phyloP scores from a whole-genome alignment of 2,888 invertebrate genomes.

The Scotopteryx bipunctaria region DNA sequence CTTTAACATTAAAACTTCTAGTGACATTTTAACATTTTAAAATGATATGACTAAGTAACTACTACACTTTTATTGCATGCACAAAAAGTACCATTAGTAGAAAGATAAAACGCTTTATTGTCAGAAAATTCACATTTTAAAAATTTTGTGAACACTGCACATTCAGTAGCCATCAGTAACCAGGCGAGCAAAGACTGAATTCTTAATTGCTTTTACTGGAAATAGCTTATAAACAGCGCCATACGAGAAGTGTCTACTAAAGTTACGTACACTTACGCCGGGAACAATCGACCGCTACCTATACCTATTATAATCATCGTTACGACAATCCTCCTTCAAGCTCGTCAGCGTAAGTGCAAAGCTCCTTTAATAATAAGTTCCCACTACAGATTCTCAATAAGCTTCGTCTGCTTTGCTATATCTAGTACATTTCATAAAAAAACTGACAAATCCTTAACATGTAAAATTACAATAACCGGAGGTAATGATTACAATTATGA shows the following conservation, averaged over 20 bases:
- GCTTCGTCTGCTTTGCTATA: not conserved
- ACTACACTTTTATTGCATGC: slow-evolving; percentile 35
- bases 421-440: slow-evolving; percentile 2
- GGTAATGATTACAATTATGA: slow-evolving; percentile 5
- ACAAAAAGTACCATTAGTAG: slow-evolving; percentile 15
- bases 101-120: slow-evolving; percentile 24
- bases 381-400: not conserved
- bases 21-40: slow-evolving; percentile 13
- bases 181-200: slow-evolving; percentile 5
- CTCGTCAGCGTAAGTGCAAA: slow-evolving; percentile 1
- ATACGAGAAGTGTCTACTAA: not conserved
- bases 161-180: slow-evolving; percentile 1
- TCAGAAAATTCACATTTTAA: slow-evolving; percentile 13
- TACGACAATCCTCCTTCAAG: not conserved
- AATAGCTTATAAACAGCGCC: not conserved
- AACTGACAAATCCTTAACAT: slow-evolving; percentile 7
- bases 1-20: slow-evolving; percentile 12
- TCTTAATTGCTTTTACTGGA: slow-evolving; percentile 1
- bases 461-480: slow-evolving; percentile 1
- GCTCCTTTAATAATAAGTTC: too few species aligned
- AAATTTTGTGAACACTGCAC: slow-evolving; percentile 5
- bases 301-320: not conserved
- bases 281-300: not conserved
- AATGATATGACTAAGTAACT: slow-evolving; percentile 32
- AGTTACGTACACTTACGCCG: not conserved